Conservation (phyloP, 2,888 invertebrate genomes). For the Drosophila prolongata region DNA sequence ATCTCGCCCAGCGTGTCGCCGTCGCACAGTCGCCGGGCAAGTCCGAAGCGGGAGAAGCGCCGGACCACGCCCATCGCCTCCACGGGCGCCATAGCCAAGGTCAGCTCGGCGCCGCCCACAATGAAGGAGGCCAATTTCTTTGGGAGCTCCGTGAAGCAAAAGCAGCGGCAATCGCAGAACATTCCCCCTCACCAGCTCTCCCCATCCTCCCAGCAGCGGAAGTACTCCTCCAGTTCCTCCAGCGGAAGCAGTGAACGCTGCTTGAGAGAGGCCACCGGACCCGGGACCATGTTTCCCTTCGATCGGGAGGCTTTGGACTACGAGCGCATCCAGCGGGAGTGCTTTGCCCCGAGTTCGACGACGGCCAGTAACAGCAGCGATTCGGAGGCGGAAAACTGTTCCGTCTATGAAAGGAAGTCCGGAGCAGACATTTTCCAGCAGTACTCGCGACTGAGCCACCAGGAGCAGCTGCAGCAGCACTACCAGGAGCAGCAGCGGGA, state of each 20-base stretch:
- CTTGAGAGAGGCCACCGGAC: conserved; percentile 58
- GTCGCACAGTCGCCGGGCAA: conserved; percentile 73
- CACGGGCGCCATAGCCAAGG: conserved; percentile 79
- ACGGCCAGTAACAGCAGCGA: conserved; percentile 79
- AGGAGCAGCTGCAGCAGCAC: conserved; percentile 79
- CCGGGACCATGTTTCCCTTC: conserved; percentile 84
- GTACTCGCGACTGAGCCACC: conserved; percentile 82
- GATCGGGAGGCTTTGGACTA: conserved; percentile 84
- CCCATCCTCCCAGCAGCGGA: conserved; percentile 75
- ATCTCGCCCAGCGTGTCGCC: conserved; percentile 73
- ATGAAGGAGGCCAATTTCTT: conserved; percentile 81
- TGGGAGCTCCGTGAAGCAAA: conserved; percentile 49
- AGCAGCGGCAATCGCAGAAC: conserved; percentile 45
- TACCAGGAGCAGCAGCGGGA: conserved; percentile 53
- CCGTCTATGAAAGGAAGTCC: conserved; percentile 82
- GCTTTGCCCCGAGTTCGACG: conserved; percentile 82
- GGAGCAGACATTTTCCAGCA: conserved; percentile 83
- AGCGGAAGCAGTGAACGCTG: conserved; percentile 81
- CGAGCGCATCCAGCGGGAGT: conserved; percentile 83
- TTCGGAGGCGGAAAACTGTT: conserved; percentile 80
- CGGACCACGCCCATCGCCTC: conserved; percentile 74
- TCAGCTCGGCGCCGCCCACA: conserved; percentile 79
- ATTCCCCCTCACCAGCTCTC: conserved; percentile 63
- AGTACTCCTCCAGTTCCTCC: conserved; percentile 82
- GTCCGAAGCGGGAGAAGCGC: conserved; percentile 82